Percentiles rank a stretch among this genome's conserved stretches.
Evolutionary conservation across 37 sponge, comb jelly and placozoan species (phyloP).

Genomic region (Diacarnus erythraeanus): DNA sequence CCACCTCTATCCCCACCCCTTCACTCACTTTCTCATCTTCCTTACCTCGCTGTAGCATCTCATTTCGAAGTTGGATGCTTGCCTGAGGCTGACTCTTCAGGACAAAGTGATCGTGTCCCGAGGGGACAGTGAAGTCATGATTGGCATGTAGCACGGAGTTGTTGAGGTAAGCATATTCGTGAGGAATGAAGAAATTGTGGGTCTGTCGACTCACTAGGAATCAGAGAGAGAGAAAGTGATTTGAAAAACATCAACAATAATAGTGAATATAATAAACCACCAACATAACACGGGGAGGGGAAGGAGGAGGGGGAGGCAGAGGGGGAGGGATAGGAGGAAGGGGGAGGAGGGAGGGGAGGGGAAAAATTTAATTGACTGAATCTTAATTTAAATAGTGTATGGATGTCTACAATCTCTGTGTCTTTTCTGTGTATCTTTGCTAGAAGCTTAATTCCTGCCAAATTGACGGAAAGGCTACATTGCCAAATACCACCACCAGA

Average conservation of each 20-base stretch:
- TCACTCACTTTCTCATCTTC: neutral
- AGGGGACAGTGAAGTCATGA: conserved; percentile 9
- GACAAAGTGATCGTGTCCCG: conserved; percentile 36
- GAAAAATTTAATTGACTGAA: no score
- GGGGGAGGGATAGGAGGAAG: no score
- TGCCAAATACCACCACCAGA: no score
- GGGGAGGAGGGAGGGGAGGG: no score
- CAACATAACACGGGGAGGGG: no score
- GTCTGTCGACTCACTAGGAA: conserved; percentile 17
- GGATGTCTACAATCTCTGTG: no score
- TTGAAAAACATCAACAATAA: neutral
- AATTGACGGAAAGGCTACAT: no score
- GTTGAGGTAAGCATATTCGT: conserved; percentile 50
- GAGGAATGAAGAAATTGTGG: conserved; percentile 28
- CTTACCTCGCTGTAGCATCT: conserved; percentile 61
- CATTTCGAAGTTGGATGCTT: conserved; percentile 38
- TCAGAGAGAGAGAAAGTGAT: neutral
- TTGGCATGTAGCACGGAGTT: conserved; percentile 17
- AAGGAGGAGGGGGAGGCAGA: no score
- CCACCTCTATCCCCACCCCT: no score
- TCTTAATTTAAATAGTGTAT: no score
- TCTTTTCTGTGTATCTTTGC: no score
- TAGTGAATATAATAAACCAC: neutral
- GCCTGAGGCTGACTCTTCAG: conserved; percentile 42
- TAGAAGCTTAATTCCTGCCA: no score